Evolutionary conservation across 2,113 vertebrate species (phyloP), one percentile per base, ranked within the genome.

Genomic region (Ictidomys tridecemlineatus): DNA sequence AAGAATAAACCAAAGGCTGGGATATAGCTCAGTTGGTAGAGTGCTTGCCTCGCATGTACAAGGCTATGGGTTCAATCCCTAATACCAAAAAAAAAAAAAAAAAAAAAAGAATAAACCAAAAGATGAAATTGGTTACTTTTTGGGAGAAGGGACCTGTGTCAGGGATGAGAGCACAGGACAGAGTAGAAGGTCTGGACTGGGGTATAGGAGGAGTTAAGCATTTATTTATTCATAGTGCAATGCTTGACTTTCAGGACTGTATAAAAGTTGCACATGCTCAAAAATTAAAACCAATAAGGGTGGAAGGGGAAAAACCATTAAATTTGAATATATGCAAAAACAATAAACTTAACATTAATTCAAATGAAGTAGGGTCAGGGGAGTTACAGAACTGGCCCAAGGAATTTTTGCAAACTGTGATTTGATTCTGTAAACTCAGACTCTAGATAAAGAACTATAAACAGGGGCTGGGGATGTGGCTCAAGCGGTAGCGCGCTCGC

Each of bases 291-390:
- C 26, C 63, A 65, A 42, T 28, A 74, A 30, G 42, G 34, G 72
- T 73, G 24, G 53, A 72, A 72, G 78, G 28, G 72, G 45, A 93
- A 56, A 79, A 53, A 37, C 10, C 61, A 61, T 87, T 70, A 82
- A 69, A 78, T 95, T 42, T 87, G 20, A 93, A 78, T 39, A 37
- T 77, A 88, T 65, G 53, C 61, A 83, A 72, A 88, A 88, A 26
- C 39, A 79, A 53, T 83, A 20, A 95, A 78, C 14, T 39, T 87
- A 1, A 6, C 51, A 28, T 79, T 65, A 72, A 51, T 83, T 83
- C 13, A 94, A 94, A 72, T 51, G 32, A 77, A 82, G 53, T 72
- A 37, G 72, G 76, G 79, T 67, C 56, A 24, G 37, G 56, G 30
- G 17, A 72, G 16, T 16, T 20, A 28, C 4, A 80, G 76, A 85